Percentiles rank a stretch among this genome's conserved stretches.
Conservation (phyloP, 2,113 vertebrate genomes). For the Excalfactoria chinensis region DNA sequence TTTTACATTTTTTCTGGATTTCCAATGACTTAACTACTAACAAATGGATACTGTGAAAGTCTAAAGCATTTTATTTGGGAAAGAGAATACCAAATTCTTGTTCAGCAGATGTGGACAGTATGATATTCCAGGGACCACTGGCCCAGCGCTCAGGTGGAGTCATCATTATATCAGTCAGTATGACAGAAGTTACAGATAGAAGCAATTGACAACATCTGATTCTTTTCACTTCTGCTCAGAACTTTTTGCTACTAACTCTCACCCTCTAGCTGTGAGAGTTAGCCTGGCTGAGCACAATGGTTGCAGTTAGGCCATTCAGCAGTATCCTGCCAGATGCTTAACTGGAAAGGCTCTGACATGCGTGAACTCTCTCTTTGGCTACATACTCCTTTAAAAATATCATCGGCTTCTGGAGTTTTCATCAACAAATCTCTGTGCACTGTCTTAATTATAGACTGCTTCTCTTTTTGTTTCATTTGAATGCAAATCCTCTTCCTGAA, state of each 20-base stretch:
- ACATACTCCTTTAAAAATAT: neutral
- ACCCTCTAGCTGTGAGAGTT: fast-evolving
- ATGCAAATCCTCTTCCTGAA: neutral
- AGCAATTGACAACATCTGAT: slow-evolving; percentile 3
- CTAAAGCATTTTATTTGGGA: neutral
- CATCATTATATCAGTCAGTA: neutral
- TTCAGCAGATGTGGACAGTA: neutral
- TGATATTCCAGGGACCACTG: neutral
- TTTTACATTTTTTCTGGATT: neutral
- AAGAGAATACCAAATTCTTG: neutral
- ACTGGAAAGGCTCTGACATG: neutral
- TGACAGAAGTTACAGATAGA: neutral
- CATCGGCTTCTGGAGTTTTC: neutral
- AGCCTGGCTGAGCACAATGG: neutral
- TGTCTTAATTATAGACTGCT: slow-evolving; percentile 28
- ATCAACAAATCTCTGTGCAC: neutral
- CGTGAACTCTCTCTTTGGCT: neutral
- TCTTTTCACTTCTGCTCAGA: slow-evolving; percentile 7
- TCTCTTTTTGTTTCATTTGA: neutral
- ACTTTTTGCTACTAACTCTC: neutral
- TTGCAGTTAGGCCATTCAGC: neutral
- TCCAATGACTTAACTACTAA: neutral
- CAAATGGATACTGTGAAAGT: neutral
- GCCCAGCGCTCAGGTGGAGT: neutral
- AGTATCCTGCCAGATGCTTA: neutral